Conservation (phyloP, 2,113 vertebrate genomes). For the Mobula birostris region DNA sequence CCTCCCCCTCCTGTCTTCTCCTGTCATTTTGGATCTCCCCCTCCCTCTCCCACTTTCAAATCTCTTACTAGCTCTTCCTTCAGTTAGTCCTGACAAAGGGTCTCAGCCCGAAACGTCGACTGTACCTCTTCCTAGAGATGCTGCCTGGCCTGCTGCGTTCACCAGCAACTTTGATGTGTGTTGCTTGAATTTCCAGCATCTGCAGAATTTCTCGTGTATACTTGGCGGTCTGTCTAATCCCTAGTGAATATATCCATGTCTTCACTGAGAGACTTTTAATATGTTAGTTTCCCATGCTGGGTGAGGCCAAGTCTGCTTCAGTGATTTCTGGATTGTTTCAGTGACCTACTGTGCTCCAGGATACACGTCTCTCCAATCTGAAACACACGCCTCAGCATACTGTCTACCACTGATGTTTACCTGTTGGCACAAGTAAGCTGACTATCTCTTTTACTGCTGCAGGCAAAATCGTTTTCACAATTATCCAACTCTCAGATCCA, state of each 20-base stretch:
- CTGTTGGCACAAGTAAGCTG: not conserved
- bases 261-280: not conserved
- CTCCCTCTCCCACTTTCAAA: too few species aligned
- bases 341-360: not conserved
- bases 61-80: too few species aligned
- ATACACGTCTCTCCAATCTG: not conserved
- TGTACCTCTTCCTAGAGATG: too few species aligned
- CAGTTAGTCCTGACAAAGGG: too few species aligned
- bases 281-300: not conserved
- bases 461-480: slow-evolving; percentile 1
- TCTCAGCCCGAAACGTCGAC: too few species aligned
- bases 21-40: too few species aligned
- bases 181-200: too few species aligned
- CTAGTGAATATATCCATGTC: not conserved
- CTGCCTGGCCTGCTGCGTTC: too few species aligned
- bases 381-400: not conserved
- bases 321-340: not conserved
- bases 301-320: not conserved
- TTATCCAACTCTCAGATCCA: not conserved
- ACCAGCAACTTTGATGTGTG: too few species aligned
- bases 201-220: not conserved
- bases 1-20: too few species aligned
- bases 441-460: slow-evolving; percentile 13
- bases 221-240: not conserved
- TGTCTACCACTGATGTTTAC: slow-evolving; percentile 4